Base-by-base conservation (phyloP, 2,888 invertebrate genomes). In the Eupithecia centaureata region DNA sequence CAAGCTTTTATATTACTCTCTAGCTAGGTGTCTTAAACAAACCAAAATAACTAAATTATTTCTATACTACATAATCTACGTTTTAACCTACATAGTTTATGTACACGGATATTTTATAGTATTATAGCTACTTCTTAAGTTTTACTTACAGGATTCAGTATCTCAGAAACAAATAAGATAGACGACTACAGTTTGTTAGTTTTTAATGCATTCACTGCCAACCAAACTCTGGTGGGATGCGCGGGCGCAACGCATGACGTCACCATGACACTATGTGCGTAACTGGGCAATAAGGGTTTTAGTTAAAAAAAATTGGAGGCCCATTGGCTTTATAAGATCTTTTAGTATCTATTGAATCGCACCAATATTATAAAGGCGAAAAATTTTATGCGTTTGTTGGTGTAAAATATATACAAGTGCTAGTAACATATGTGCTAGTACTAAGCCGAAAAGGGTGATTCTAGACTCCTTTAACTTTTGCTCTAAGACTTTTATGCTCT, bases 101-200 rank as follows among this genome's bases (percentile, higher is more conserved):
- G 0, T 65, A 65, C 65, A 65, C 42, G 30, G 35, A 42, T 65
- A 61, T 27, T 18, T 58, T 30, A 32, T 61, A 61, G 42, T 56
- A 32, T 27, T 51, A 33, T 12, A 42, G 42, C 42, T 42, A 42
- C 42, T 42, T 22, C n/a, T 18, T 47, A n/a, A 47, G 15, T 8
- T n/a, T 47, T 18, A 47, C 8, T 18, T 18, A 42, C n/a, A 42
- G 18, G 42, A 42, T n/a, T 52, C 33, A 8, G 15, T 54, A 54
- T 54, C 54, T 54, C 62, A 62, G 62, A 62, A 35, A 54, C 54
- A 54, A 35, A 25, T 18, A 18, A 47, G 22, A 18, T 47, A 33
- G 2, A 15, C 15, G 35, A 35, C n/a, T n/a, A n/a, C n/a, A n/a
- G n/a, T n/a, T n/a, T n/a, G n/a, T n/a, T n/a, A n/a, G n/a, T n/a